A percentile compares a stretch with the other conserved stretches of the same genome.
phyloP scores from a whole-genome alignment of 1,140 invertebrate species.

The Popillia japonica region DNA sequence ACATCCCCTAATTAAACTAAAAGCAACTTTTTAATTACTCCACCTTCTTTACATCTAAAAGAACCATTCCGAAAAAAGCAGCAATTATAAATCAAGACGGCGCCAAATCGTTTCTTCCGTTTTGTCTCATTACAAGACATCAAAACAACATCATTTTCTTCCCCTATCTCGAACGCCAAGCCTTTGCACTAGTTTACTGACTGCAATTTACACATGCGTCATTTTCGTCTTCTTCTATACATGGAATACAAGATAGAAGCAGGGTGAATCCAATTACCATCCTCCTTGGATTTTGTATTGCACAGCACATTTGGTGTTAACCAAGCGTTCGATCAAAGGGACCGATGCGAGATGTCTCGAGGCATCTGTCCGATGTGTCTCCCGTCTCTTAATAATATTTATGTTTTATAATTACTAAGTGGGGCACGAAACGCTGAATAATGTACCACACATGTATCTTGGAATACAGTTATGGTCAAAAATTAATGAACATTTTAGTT shows the following conservation, averaged over 20 bases:
- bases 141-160: not conserved
- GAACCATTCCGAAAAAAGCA: not conserved
- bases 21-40: not conserved
- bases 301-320: conserved; percentile 40
- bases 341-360: conserved; percentile 12
- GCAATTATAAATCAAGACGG: conserved; percentile 18
- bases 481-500: too few species aligned
- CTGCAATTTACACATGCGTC: conserved; percentile 9
- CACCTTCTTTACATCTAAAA: not conserved
- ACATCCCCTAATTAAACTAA: too few species aligned
- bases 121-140: not conserved
- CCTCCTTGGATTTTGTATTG: conserved; percentile 6
- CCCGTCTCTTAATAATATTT: conserved; percentile 15
- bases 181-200: not conserved
- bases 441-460: not conserved
- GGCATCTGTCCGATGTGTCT: conserved; percentile 22
- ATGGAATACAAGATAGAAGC: not conserved
- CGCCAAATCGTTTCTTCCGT: not conserved
- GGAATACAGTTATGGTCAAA: too few species aligned
- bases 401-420: conserved; percentile 16
- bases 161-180: not conserved
- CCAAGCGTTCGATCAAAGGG: conserved; percentile 35
- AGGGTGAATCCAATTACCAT: conserved; percentile 35
- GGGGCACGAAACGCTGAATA: not conserved
- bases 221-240: not conserved